A percentile compares a stretch with the other conserved stretches of the same genome.
These are phyloP conservation scores for Zeugodacus cucurbitae DNA, from an alignment of 1,140 invertebrate genomes.

Conservation along the genomic window DNA sequence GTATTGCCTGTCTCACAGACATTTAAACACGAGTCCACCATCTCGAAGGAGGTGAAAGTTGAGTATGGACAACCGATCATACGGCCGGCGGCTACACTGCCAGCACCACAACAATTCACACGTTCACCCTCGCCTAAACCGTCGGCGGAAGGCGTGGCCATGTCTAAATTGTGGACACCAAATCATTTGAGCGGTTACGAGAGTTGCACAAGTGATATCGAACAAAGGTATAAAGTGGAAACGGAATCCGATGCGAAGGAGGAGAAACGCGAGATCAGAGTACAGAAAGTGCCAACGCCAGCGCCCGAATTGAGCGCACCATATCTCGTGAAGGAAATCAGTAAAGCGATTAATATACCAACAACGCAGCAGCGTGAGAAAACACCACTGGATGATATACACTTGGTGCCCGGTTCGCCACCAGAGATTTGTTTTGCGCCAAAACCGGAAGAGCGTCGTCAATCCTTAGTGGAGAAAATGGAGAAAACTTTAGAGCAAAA, in stretches of 20 bases:
- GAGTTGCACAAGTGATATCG: conserved; percentile 48
- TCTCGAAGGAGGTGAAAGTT: conserved; percentile 57
- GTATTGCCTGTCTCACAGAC: conserved; percentile 47
- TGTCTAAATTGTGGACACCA: conserved; percentile 73
- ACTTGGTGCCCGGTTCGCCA: conserved; percentile 72
- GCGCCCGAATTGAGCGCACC: conserved; percentile 68
- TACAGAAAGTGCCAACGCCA: conserved; percentile 58
- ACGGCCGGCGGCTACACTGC: conserved; percentile 60
- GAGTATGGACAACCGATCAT: conserved; percentile 62
- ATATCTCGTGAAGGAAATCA: conserved; percentile 67
- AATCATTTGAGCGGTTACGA: conserved; percentile 50
- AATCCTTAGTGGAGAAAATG: conserved; percentile 71
- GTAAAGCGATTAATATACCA: conserved; percentile 66
- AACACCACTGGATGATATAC: conserved; percentile 62
- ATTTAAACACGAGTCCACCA: conserved; percentile 55
- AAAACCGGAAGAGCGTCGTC: conserved; percentile 63
- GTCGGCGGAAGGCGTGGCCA: conserved; percentile 71
- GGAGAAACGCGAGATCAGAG: conserved; percentile 59
- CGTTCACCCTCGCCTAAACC: conserved; percentile 67
- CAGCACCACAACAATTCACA: conserved; percentile 55
- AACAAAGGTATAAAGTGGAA: conserved; percentile 47
- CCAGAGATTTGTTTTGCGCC: conserved; percentile 74
- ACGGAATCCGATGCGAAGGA: conserved; percentile 48
- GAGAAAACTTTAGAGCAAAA: conserved; percentile 71
- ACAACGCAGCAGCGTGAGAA: conserved; percentile 55